A percentile compares a stretch with the other conserved stretches of the same genome.
Conservation (phyloP, 2,797 vertebrate genomes). For the Gobionotothen gibberifrons region DNA sequence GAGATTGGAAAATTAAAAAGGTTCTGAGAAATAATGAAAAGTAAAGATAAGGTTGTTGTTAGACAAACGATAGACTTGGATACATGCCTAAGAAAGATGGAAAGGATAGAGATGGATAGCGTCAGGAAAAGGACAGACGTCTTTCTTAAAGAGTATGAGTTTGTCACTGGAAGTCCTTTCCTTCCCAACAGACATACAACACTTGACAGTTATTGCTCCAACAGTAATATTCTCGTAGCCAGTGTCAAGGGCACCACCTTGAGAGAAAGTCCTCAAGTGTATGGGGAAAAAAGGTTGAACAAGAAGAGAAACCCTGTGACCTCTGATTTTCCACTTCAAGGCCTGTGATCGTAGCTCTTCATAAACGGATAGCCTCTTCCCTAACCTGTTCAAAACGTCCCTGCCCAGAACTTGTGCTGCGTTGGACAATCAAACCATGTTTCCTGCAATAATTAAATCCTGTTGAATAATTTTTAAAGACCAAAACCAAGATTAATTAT, state of each 20-base stretch:
- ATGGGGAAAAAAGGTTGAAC: slow-evolving; percentile 9
- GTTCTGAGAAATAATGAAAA: background rate
- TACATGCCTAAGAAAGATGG: background rate
- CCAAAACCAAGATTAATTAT: background rate
- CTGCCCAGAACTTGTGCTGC: background rate
- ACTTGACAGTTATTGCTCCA: slow-evolving; percentile 37
- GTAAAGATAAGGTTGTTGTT: background rate
- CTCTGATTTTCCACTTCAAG: slow-evolving; percentile 3
- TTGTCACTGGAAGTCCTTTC: slow-evolving; percentile 33
- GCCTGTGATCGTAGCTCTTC: background rate
- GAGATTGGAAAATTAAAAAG: background rate
- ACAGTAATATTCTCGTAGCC: slow-evolving; percentile 30
- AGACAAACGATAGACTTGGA: background rate
- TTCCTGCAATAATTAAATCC: background rate
- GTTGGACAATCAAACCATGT: background rate
- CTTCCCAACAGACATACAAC: slow-evolving; percentile 27
- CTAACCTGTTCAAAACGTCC: background rate
- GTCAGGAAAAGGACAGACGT: background rate
- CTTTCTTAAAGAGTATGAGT: slow-evolving; percentile 2
- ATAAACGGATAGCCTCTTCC: background rate
- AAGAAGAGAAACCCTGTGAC: slow-evolving; percentile 11
- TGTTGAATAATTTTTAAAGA: background rate
- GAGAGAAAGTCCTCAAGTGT: slow-evolving; percentile 32
- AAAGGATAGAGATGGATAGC: slow-evolving; percentile 2
- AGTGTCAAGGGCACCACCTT: slow-evolving; percentile 32